These are phyloP conservation scores for Rhopalosiphum padi DNA, from an alignment of 1,140 invertebrate genomes.

Conservation along the genomic window DNA sequence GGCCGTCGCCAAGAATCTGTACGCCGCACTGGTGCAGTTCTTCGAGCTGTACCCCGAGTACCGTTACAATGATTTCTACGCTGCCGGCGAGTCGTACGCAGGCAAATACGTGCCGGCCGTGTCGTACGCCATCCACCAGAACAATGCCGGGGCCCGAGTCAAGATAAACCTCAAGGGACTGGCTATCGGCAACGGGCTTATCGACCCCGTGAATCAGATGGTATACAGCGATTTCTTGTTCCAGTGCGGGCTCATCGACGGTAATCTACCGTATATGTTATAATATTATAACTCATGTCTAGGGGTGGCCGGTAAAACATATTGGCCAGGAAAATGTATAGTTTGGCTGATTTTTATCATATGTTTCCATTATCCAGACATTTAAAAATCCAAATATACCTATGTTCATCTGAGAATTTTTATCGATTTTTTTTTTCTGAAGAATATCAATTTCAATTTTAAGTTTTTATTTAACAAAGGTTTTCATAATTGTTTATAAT, in stretches of 20 bases:
- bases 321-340: background rate
- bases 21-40: slow-evolving; percentile 74
- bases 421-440: background rate
- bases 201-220: slow-evolving; percentile 81
- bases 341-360: background rate
- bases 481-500: too few relatives aligned
- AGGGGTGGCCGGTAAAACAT: background rate
- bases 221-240: slow-evolving; percentile 83
- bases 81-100: slow-evolving; percentile 68
- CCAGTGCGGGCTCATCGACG: slow-evolving; percentile 70
- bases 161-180: slow-evolving; percentile 74
- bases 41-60: slow-evolving; percentile 71
- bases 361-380: background rate
- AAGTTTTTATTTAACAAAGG: too few relatives aligned
- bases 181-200: slow-evolving; percentile 85
- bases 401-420: background rate
- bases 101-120: slow-evolving; percentile 69
- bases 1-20: slow-evolving; percentile 73
- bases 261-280: background rate
- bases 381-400: background rate
- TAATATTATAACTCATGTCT: background rate
- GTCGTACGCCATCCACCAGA: slow-evolving; percentile 66
- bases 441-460: background rate
- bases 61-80: slow-evolving; percentile 60
- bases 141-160: slow-evolving; percentile 69